A percentile compares a stretch with the other conserved stretches of the same genome.
phyloP scores from a whole-genome alignment of 92 coral and sea anemone species.

The Diadumene lineata region DNA sequence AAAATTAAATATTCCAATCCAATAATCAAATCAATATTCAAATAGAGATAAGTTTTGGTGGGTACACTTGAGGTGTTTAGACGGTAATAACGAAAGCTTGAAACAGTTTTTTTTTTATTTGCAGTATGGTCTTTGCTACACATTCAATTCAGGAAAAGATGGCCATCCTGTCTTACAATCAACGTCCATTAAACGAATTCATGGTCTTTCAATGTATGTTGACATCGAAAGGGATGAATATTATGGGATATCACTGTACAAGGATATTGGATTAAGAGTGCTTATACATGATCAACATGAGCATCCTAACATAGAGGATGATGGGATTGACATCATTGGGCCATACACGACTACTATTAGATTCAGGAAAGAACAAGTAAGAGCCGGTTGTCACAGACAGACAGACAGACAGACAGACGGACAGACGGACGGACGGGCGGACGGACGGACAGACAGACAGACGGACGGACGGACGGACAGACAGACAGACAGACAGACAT shows the following conservation, averaged over 20 bases:
- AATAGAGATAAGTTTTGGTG: too few species aligned
- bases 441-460: too few species aligned
- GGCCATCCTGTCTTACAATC: slow-evolving; percentile 2
- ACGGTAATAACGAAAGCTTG: too few species aligned
- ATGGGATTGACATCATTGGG: slow-evolving; percentile 35
- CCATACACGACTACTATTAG: slow-evolving; percentile 38
- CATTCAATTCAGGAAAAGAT: slow-evolving; percentile 20
- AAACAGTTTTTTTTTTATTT: too few species aligned
- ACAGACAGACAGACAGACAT: too few species aligned
- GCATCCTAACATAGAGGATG: slow-evolving; percentile 19
- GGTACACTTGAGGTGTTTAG: too few species aligned
- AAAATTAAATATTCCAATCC: too few species aligned
- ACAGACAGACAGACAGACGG: too few species aligned
- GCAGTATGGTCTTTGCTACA: too few species aligned
- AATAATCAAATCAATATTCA: too few species aligned
- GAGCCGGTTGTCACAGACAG: neutral
- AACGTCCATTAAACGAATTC: slow-evolving; percentile 6
- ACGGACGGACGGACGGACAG: too few species aligned
- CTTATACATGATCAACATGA: slow-evolving; percentile 34
- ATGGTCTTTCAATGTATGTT: slow-evolving; percentile 27
- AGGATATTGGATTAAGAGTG: slow-evolving; percentile 37
- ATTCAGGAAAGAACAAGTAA: slow-evolving; percentile 38
- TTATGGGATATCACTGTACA: slow-evolving; percentile 43
- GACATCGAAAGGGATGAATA: slow-evolving; percentile 45
- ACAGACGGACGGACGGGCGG: too few species aligned